Base-by-base conservation (phyloP, 2,888 invertebrate genomes). In the Hydrotaea cyrtoneurina region DNA sequence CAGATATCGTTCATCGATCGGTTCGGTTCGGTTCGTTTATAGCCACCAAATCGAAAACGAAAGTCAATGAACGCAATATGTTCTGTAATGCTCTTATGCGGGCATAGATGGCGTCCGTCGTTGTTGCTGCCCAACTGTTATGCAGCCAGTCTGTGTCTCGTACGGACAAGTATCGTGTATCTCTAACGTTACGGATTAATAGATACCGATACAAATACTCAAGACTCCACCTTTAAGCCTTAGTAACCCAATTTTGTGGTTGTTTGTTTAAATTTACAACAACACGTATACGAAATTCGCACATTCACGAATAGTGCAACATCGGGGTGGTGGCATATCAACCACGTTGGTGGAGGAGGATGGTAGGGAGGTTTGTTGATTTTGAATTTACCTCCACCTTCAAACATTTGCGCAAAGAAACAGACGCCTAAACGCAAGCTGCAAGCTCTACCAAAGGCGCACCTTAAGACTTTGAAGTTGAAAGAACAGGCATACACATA, bases 351-450 rank as follows among this genome's bases (percentile, higher is more conserved):
- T 7, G 31, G 31, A n/a, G 76, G 73, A 80, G 77, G 66, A 73
- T 76, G 66, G 43, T 75, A 17, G n/a, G n/a, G 3, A 31, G 31
- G 21, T 46, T 46, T 23, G 46, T 21, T 46, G 46, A 66, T 76
- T 74, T 69, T 66, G 59, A 46, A 53, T 79, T 85, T 82, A 76
- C 85, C 85, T 85, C 85, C 85, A 85, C 85, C 85, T 85, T 85
- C 85, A 85, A 85, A 73, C 69, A 73, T 72, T 31, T 79, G 76
- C 79, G 73, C 71, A 17, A 75, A 43, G 50, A 69, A 76, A 46
- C 59, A 50, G 53, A 85, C 82, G 69, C 84, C 84, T 66, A 85
- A 85, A 80, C 78, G 73, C 31, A 53, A 74, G 57, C 72, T 69
- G 57, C 64, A 64, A 23, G 66, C 31, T 19, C 23, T 4, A 19